phyloP scores from a whole-genome alignment of 2,113 vertebrate genomes.

The Perca fluviatilis region DNA sequence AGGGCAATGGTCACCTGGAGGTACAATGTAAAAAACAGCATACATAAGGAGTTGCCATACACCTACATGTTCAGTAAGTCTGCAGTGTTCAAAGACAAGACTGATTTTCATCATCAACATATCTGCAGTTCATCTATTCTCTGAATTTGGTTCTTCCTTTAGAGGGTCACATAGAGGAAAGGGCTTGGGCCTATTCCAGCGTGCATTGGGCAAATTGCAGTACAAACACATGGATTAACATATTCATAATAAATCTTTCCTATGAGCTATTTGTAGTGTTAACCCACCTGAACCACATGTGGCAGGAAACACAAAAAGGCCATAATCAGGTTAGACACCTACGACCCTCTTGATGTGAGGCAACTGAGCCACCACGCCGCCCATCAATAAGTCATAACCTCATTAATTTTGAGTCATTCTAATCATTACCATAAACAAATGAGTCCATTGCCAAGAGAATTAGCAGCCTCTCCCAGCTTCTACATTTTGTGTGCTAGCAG shows the following conservation, averaged over 20 bases:
- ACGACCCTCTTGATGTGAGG: slow-evolving; percentile 7
- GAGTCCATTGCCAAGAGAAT: slow-evolving; percentile 24
- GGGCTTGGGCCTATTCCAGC: neutral
- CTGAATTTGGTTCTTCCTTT: neutral
- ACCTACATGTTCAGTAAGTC: no score
- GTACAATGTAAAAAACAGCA: no score
- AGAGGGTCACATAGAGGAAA: neutral
- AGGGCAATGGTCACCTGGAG: no score
- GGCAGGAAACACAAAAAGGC: slow-evolving; percentile 12
- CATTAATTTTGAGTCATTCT: slow-evolving; percentile 51
- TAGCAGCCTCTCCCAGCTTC: slow-evolving; percentile 12
- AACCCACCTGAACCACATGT: slow-evolving; percentile 8
- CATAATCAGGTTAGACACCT: slow-evolving; percentile 10
- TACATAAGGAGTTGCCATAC: no score
- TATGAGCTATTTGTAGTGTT: slow-evolving; percentile 11
- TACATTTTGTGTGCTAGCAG: slow-evolving; percentile 28
- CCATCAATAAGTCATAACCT: slow-evolving; percentile 60
- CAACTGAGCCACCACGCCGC: slow-evolving; percentile 3
- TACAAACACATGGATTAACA: slow-evolving; percentile 4
- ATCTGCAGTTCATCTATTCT: neutral
- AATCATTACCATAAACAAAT: slow-evolving; percentile 52
- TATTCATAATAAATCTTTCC: neutral
- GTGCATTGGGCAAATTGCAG: neutral
- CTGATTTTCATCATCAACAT: neutral
- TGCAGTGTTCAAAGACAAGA: no score